phyloP scores from a whole-genome alignment of 2,113 vertebrate genomes.

The Ictalurus punctatus region DNA sequence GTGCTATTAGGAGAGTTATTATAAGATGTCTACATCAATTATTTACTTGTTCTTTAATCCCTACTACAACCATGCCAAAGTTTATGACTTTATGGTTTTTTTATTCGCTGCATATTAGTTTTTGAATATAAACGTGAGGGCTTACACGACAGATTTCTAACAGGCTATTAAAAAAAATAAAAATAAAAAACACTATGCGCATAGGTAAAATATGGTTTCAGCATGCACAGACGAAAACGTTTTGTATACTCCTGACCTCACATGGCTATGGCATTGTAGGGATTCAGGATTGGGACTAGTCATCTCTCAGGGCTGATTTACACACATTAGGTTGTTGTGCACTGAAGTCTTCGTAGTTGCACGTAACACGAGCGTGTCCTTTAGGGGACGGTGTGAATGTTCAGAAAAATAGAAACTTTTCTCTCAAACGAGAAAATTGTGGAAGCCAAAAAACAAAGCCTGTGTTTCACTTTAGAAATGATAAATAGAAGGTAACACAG shows the following conservation, averaged over 20 bases:
- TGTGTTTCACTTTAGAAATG: neutral
- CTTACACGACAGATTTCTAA: neutral
- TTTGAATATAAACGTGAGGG: neutral
- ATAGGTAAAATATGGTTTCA: neutral
- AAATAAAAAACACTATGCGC: too few species aligned
- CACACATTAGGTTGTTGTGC: neutral
- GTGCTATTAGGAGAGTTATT: neutral
- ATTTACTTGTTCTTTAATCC: neutral
- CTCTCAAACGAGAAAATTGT: neutral
- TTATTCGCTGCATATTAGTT: neutral
- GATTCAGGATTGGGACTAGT: neutral
- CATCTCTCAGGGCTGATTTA: neutral
- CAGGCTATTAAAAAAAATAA: neutral
- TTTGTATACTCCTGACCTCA: neutral
- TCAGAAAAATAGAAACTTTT: neutral
- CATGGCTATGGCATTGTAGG: neutral
- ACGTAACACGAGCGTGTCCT: neutral
- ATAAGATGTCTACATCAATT: neutral
- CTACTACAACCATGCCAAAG: neutral
- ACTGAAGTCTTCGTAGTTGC: neutral
- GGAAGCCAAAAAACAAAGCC: neutral
- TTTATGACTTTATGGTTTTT: neutral
- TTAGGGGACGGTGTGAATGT: too few species aligned
- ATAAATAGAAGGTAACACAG: neutral
- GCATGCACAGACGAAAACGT: neutral